phyloP scores from a whole-genome alignment of 2,113 vertebrate genomes.

The Larimichthys polyactis region DNA sequence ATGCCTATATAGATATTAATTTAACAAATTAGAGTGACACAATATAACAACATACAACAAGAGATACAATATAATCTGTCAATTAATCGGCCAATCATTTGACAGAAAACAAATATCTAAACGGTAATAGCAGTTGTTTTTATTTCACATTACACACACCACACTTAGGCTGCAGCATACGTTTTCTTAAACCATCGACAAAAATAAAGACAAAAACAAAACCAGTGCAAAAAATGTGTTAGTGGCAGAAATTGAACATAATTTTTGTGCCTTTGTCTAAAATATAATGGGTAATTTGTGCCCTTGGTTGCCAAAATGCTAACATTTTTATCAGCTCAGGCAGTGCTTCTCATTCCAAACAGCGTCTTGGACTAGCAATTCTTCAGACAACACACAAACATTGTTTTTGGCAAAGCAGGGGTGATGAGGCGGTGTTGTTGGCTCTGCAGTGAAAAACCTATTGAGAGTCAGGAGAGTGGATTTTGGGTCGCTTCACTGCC shows the following conservation, averaged over 20 bases:
- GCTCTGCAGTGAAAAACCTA: slow-evolving; percentile 44
- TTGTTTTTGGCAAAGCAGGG: slow-evolving; percentile 51
- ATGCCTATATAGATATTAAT: background rate
- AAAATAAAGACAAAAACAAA: background rate
- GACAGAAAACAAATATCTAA: no score
- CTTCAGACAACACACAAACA: slow-evolving; percentile 52
- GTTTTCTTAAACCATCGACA: background rate
- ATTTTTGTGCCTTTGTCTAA: background rate
- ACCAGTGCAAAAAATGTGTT: background rate
- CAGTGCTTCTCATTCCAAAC: slow-evolving; percentile 26
- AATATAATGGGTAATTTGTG: background rate
- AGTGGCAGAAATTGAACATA: background rate
- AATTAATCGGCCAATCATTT: background rate
- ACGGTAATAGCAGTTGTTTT: background rate
- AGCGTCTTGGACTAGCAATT: slow-evolving; percentile 28
- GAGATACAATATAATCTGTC: background rate
- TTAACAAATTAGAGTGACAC: background rate
- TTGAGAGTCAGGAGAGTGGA: slow-evolving; percentile 57
- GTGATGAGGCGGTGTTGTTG: slow-evolving; percentile 39
- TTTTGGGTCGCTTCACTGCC: slow-evolving; percentile 54
- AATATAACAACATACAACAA: background rate
- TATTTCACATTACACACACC: background rate
- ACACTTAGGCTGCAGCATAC: background rate
- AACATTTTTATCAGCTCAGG: slow-evolving; percentile 54
- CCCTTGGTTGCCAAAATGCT: slow-evolving; percentile 3